These are phyloP conservation scores for Anoplolepis gracilipes DNA, from an alignment of 1,140 invertebrate genomes.

Conservation along the genomic window DNA sequence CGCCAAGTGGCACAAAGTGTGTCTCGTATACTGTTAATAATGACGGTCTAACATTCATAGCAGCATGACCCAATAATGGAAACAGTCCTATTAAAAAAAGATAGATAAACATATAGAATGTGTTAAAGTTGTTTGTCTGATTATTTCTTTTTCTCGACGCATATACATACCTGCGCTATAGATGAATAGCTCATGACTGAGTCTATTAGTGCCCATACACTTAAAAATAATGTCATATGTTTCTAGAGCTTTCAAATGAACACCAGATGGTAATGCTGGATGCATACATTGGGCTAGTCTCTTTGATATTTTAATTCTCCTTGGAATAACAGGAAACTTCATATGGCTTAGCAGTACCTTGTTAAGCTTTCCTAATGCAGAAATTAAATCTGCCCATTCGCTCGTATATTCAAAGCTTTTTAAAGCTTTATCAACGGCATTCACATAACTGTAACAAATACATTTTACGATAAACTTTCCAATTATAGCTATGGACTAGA, in stretches of 20 bases:
- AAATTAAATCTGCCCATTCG: constrained; percentile 98
- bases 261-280: constrained; percentile 95
- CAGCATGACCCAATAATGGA: constrained; percentile 95
- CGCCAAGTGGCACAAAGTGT: constrained; percentile 95
- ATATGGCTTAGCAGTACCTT: constrained; percentile 93
- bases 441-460: constrained; percentile 88
- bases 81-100: constrained; percentile 91
- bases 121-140: constrained; percentile 15
- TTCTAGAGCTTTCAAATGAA: constrained; percentile 97
- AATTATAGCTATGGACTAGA: not conserved
- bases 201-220: constrained; percentile 93
- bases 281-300: constrained; percentile 98
- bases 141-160: not conserved
- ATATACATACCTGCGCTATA: constrained; percentile 90
- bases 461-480: not conserved
- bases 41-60: constrained; percentile 95
- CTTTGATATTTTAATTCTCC: constrained; percentile 96
- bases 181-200: constrained; percentile 95
- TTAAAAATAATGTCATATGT: constrained; percentile 98
- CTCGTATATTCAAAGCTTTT: constrained; percentile 97
- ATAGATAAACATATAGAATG: constrained; percentile 24
- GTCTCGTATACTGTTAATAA: constrained; percentile 96
- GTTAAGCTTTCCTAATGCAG: constrained; percentile 96
- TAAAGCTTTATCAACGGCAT: constrained; percentile 94
- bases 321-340: constrained; percentile 96